Base-by-base conservation (phyloP, 2,113 vertebrate species). In the Myiopsitta monachus region DNA sequence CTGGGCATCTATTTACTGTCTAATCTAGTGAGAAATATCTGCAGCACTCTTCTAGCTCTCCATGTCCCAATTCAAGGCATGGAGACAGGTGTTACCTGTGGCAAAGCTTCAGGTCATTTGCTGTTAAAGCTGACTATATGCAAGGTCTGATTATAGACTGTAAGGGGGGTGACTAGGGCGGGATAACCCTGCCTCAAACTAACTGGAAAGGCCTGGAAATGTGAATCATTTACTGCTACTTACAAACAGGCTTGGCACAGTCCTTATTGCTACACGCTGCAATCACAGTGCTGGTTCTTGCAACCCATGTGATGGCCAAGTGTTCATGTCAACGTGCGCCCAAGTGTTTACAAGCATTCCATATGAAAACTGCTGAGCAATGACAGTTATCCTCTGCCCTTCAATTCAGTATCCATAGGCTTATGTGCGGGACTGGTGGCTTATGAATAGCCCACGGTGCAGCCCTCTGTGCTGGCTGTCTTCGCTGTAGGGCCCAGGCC, bases 281-380 rank as follows among this genome's bases (percentile, higher is more conserved):
- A 6, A 14, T 14, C 44, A 28, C 33, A 41, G 0, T 18, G n/a
- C 61, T 22, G 6, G 21, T 15, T 46, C 68, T 80, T 51, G 28
- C 33, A 24, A 17, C 2, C 3, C 33, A 10, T 3, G 23, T 11
- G 6, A 28, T 24, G 26, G 22, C 54, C 22, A 33, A 11, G n/a
- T 19, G n/a, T 63, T 62, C 52, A 7, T 0, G 6, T 5, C 7
- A 13, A 30, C 0, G 7, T 10, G 9, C 9, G 36, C 23, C 6
- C 38, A 14, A 28, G 54, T 7, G 14, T 26, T 73, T 39, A 14
- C 47, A n/a, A 19, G 26, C 18, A 33, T 33, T 31, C 17, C 8
- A 8, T 15, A 23, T 41, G 39, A 27, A 39, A 75, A 24, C 23
- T 19, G 4, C 4, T 10, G 33, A 69, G 24, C 10, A 26, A 7